Conservation (phyloP, 1,140 invertebrate species). For the Cotesia typhae region DNA sequence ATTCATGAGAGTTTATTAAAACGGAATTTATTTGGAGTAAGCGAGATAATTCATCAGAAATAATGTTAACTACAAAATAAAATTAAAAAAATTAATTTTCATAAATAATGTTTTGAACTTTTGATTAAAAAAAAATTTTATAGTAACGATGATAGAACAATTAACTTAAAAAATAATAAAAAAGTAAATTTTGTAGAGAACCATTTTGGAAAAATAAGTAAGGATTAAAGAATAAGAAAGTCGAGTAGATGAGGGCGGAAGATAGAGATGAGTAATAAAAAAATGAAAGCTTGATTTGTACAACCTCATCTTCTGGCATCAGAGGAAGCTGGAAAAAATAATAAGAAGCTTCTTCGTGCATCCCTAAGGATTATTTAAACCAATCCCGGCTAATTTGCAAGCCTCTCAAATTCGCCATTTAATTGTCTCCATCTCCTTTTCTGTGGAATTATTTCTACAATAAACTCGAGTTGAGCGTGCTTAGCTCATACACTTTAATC, state of each 20-base stretch:
- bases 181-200: no score
- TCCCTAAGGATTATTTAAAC: constrained; percentile 62
- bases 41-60: no score
- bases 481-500: neutral
- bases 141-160: no score
- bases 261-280: neutral
- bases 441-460: constrained; percentile 4
- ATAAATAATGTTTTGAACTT: no score
- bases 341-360: constrained; percentile 42
- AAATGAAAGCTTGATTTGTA: constrained; percentile 56
- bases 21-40: no score
- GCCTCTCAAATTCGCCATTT: constrained; percentile 49
- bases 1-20: no score
- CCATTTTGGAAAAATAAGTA: constrained; percentile 31
- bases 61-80: no score
- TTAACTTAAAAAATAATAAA: no score
- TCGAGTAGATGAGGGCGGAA: neutral
- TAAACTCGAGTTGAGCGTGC: neutral
- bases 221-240: constrained; percentile 65
- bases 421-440: constrained; percentile 7
- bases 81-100: no score
- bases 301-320: constrained; percentile 53
- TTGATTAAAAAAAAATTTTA: no score
- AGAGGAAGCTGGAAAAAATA: constrained; percentile 25
- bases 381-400: constrained; percentile 66